phyloP scores from a whole-genome alignment of 2,888 invertebrate genomes.

The Napeogenes inachia region DNA sequence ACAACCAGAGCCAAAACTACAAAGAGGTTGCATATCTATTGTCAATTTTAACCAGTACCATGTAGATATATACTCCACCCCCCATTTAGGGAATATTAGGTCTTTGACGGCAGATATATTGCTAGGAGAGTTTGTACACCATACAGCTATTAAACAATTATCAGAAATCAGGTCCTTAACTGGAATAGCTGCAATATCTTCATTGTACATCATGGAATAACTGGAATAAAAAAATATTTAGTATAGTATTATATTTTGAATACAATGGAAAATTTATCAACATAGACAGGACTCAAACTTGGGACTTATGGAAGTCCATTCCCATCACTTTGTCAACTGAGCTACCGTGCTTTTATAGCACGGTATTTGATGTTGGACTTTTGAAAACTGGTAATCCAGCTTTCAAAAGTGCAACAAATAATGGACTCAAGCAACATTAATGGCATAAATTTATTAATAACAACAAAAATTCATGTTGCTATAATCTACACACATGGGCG shows the following conservation, averaged over 20 bases:
- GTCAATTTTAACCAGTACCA: conserved; percentile 96
- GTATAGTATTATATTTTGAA: not conserved
- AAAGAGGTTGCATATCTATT: conserved; percentile 80
- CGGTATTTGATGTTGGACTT: too few relatives aligned
- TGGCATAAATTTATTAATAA: too few relatives aligned
- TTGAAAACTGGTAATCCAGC: too few relatives aligned
- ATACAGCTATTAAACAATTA: conserved; percentile 86
- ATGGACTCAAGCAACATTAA: too few relatives aligned
- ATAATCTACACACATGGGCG: too few relatives aligned
- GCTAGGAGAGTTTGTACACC: conserved; percentile 93
- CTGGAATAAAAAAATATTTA: conserved; percentile 53
- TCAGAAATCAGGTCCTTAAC: conserved; percentile 78
- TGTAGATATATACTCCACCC: conserved; percentile 81
- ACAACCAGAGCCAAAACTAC: conserved; percentile 79
- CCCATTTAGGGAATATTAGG: conserved; percentile 88
- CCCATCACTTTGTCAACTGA: too few relatives aligned
- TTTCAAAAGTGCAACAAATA: too few relatives aligned
- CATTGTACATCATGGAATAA: conserved; percentile 88
- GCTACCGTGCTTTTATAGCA: too few relatives aligned
- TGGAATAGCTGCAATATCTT: conserved; percentile 84
- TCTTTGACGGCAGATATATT: conserved; percentile 82
- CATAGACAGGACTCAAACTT: too few relatives aligned
- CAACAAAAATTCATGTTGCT: too few relatives aligned
- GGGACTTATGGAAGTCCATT: too few relatives aligned
- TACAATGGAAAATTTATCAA: not conserved